These are phyloP conservation scores for Pammene fasciana DNA, from an alignment of 2,888 invertebrate genomes.

Conservation along the genomic window DNA sequence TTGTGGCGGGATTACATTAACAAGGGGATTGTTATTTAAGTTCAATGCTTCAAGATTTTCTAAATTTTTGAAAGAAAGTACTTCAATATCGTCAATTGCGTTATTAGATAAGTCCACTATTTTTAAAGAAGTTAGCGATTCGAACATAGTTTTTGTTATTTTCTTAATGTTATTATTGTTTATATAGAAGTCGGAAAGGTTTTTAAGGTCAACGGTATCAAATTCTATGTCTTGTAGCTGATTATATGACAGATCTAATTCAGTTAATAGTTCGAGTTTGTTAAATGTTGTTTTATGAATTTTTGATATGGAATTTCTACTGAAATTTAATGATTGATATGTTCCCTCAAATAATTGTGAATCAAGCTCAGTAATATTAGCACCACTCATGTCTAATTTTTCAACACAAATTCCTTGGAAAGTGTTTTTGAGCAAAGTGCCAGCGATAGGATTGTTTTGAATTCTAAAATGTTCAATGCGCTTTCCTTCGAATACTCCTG, in stretches of 20 bases:
- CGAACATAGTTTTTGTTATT: conserved; percentile 17
- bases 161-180: conserved; percentile 25
- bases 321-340: conserved; percentile 23
- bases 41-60: conserved; percentile 14
- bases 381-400: conserved; percentile 25
- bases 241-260: conserved; percentile 32
- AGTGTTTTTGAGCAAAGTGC: conserved; percentile 18
- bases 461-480: conserved; percentile 23
- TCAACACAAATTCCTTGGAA: conserved; percentile 32
- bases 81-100: conserved; percentile 18
- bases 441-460: conserved; percentile 24
- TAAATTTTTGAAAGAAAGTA: conserved; percentile 22
- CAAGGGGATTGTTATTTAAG: conserved; percentile 31
- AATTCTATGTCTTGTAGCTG: conserved; percentile 28
- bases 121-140: conserved; percentile 11
- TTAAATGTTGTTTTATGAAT: conserved; percentile 31
- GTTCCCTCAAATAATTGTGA: conserved; percentile 19
- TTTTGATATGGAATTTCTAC: conserved; percentile 30
- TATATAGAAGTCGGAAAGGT: conserved; percentile 18
- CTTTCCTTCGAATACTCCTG: conserved; percentile 35
- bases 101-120: conserved; percentile 30
- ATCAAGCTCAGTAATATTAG: conserved; percentile 30
- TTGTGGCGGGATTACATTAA: conserved; percentile 12
- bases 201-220: conserved; percentile 12
- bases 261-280: conserved; percentile 17